These are phyloP conservation scores for Biston stratarius DNA, from an alignment of 2,888 invertebrate species.

Conservation along the genomic window DNA sequence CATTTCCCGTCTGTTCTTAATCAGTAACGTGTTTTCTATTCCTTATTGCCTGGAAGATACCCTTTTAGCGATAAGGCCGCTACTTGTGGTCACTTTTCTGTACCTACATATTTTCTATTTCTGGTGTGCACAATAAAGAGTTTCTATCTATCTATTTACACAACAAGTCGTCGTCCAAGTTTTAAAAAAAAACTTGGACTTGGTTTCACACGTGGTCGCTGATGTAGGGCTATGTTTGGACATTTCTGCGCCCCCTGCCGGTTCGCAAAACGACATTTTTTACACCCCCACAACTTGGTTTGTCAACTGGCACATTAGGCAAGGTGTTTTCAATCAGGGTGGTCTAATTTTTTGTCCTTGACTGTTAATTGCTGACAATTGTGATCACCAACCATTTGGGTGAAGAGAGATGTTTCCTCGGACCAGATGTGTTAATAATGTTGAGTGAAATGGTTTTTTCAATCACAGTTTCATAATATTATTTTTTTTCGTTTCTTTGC, in stretches of 20 bases:
- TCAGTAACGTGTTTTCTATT: too few relatives aligned
- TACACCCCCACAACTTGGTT: conserved; percentile 68
- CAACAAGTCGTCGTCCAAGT: too few relatives aligned
- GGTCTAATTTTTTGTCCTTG: conserved; percentile 75
- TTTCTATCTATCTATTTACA: too few relatives aligned
- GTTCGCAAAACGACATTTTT: conserved; percentile 68
- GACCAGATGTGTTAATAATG: conserved; percentile 71
- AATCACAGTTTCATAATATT: neutral
- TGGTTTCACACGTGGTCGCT: conserved; percentile 59
- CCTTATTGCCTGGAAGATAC: too few relatives aligned
- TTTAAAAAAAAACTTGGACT: conserved; percentile 12
- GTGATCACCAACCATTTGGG: conserved; percentile 75
- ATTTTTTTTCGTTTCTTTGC: neutral
- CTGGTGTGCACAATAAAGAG: too few relatives aligned
- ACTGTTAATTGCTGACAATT: conserved; percentile 84
- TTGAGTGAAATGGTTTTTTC: conserved; percentile 38
- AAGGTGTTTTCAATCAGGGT: conserved; percentile 79
- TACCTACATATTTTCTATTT: too few relatives aligned
- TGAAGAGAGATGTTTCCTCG: conserved; percentile 81
- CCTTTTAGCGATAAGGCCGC: too few relatives aligned
- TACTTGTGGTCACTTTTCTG: too few relatives aligned
- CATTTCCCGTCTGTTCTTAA: too few relatives aligned
- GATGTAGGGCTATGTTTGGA: conserved; percentile 77
- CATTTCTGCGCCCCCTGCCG: conserved; percentile 77
- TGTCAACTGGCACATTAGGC: conserved; percentile 84